Evolutionary conservation across 2,888 invertebrate genomes (phyloP).

Genomic region (Xylota segnis): DNA sequence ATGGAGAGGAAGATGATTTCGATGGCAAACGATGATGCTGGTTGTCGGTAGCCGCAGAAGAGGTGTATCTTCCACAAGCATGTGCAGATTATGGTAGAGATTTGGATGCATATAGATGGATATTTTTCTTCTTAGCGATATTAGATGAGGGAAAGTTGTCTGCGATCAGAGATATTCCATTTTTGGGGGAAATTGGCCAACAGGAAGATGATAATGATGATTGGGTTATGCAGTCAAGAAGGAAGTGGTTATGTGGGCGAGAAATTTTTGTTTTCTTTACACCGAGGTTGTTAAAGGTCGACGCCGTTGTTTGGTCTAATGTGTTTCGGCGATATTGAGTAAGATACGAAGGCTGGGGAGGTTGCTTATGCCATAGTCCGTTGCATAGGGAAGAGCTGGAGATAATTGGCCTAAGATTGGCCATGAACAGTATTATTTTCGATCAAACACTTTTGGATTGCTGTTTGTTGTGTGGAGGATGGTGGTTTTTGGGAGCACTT

Average conservation of each 20-base stretch:
- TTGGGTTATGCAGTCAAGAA: constrained; percentile 46
- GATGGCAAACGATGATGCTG: constrained; percentile 32
- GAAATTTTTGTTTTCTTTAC: constrained; percentile 22
- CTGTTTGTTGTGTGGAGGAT: too few species aligned
- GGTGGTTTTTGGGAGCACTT: too few species aligned
- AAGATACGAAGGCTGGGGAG: neutral
- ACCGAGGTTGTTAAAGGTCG: neutral
- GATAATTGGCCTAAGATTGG: too few species aligned
- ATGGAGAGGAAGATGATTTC: constrained; percentile 42
- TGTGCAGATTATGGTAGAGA: constrained; percentile 57
- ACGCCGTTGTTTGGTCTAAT: constrained; percentile 8
- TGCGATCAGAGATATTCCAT: constrained; percentile 61
- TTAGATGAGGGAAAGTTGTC: constrained; percentile 62
- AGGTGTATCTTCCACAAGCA: constrained; percentile 31
- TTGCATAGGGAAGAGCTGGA: neutral
- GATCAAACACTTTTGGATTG: too few species aligned
- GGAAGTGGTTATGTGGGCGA: constrained; percentile 65
- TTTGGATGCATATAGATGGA: constrained; percentile 32
- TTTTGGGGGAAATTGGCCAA: constrained; percentile 69
- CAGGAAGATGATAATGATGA: constrained; percentile 51
- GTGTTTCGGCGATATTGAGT: neutral
- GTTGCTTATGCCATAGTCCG: neutral
- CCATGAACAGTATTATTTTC: too few species aligned
- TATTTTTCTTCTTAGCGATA: constrained; percentile 30
- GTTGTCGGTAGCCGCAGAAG: constrained; percentile 54